Base-by-base conservation (phyloP, 2,797 vertebrate species). In the Rhynchonycteris naso region DNA sequence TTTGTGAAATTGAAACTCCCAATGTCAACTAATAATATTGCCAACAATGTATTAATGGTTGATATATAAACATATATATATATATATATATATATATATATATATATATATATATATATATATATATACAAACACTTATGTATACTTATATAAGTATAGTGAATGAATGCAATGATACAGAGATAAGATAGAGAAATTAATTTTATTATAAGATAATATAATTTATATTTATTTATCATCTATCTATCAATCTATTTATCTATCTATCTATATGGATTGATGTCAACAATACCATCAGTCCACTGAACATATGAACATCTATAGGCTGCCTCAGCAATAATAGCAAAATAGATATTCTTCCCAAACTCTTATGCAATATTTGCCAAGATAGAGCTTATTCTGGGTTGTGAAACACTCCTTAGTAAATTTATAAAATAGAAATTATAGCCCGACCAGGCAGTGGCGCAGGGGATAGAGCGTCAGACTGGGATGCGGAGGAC, bases 1-100 rank as follows among this genome's bases (percentile, higher is more conserved):
- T 88, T 83, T 86, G 50, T 54, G 30, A 56, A 80, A 58, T 16
- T 79, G n/a, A 93, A 91, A 95, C 16, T 96, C 82, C 30, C 74
- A 96, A 0, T 19, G 59, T n/a, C 74, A 76, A 35, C n/a, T 56
- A 69, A 79, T 35, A 79, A 58, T 33, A 68, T 68, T 58, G 56
- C 14, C 9, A 80, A 58, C 10, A 21, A 76, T 88, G 5, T 19
- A 75, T 35, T 12, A 54, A 65, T 50, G 56, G 47, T 58, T 9
- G 26, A 33, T 16, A n/a, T 16, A 56, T n/a, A 47, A 9, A 14
- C 4, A 65, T 65, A 50, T 50, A 33, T 56, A 28, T 22, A 33
- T 66, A 7, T 65, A n/a, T n/a, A n/a, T 30, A 65, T 1, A 2
- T n/a, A n/a, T 16, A 63, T 30, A 26, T 26, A 61, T 24, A 4